These are phyloP conservation scores for Porphyrio hochstetteri DNA, from an alignment of 2,113 vertebrate species.

Conservation along the genomic window DNA sequence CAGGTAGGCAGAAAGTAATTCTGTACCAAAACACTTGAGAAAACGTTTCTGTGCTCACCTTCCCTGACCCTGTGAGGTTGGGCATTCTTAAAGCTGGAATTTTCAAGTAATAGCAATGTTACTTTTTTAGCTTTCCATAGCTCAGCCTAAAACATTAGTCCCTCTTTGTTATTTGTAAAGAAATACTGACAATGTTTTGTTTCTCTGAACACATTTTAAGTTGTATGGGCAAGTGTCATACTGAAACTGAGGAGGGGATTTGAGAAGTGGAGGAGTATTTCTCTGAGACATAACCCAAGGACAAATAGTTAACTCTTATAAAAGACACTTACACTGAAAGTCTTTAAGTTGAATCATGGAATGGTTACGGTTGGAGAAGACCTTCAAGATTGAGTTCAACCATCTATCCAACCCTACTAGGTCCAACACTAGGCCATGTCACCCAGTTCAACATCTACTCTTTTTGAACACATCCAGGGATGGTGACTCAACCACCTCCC, in stretches of 20 bases:
- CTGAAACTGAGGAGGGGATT: background rate
- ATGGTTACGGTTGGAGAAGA: too few species aligned
- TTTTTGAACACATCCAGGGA: too few species aligned
- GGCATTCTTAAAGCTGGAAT: background rate
- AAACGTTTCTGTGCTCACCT: background rate
- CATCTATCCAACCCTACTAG: too few species aligned
- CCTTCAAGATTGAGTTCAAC: too few species aligned
- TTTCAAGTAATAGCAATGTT: background rate
- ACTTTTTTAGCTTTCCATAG: background rate
- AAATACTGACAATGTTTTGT: background rate
- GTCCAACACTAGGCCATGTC: too few species aligned
- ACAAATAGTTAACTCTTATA: background rate
- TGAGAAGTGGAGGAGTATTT: background rate
- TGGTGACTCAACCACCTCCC: too few species aligned
- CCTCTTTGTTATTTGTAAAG: background rate
- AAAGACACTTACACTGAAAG: background rate
- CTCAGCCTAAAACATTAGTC: background rate
- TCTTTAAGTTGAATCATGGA: background rate
- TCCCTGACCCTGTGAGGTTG: background rate
- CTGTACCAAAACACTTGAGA: background rate
- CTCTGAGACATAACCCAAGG: background rate
- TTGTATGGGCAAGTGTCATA: rapidly evolving
- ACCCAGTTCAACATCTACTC: too few species aligned
- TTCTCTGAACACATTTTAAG: background rate
- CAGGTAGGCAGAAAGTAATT: slow-evolving; percentile 79